Base-by-base conservation (phyloP, 2,113 vertebrate genomes). In the Alligator sinensis region DNA sequence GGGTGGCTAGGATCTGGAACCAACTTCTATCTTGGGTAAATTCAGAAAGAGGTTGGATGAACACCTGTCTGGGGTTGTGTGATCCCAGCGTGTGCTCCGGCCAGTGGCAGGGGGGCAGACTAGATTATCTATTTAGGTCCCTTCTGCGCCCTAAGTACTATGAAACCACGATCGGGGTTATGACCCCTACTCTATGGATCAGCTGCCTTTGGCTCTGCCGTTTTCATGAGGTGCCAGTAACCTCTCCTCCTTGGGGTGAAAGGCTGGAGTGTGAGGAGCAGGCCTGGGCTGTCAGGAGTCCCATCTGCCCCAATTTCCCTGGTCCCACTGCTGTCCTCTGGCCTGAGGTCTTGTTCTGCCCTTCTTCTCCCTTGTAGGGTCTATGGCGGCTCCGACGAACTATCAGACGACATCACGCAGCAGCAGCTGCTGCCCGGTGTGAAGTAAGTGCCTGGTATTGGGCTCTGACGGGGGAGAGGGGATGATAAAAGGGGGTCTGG, bases 361-460 rank as follows among this genome's bases (percentile, higher is more conserved):
- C 28, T 24, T 28, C 76, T 9, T 28, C 54, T 57, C 63, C 21
- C 57, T 78, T 72, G 3, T 84, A 99, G 99, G 58, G 98, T 98
- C 54, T 98, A 99, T 0, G 99, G 99, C 1, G 98, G 98, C 1
- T 99, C 99, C 0, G 99, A 99, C 11, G 99, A 99, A 92, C 99
- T 99, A 13, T 99, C 99, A 0, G 99, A 99, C 80, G 99, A 99
- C 98, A 99, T 99, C 96, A 99, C 99, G 0, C 99, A 99, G 95
- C 99, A 99, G 94, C 99, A 99, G 97, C 96, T 99, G 58, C 99
- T 99, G 80, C 99, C 99, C 2, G 99, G 99, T 11, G 99, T 99
- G 95, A 99, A 99, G 99, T 99, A 98, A 82, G 98, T 82, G 25
- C 17, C 13, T 60, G 28, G 18, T 16, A 24, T 18, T 22, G 9